A percentile compares a stretch with the other conserved stretches of the same genome.
phyloP scores from a whole-genome alignment of 2,888 invertebrate species.

The Cybosia mesomella region DNA sequence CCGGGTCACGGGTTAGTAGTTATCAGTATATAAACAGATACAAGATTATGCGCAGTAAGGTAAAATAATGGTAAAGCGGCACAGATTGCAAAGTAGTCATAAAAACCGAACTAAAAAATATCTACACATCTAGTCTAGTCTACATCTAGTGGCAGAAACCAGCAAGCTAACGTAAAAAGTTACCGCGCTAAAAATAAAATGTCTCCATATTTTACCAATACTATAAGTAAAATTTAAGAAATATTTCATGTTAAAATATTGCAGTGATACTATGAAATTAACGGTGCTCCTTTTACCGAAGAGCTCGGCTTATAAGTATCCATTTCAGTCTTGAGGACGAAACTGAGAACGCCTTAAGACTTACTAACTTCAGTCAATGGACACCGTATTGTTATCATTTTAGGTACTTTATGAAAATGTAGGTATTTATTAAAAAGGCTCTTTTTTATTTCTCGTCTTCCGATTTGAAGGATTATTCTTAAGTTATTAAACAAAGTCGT shows the following conservation, averaged over 20 bases:
- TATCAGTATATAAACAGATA: no score
- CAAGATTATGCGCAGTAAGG: no score
- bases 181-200: background rate
- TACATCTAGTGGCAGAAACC: no score
- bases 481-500: background rate
- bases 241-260: slow-evolving; percentile 27
- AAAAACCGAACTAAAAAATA: no score
- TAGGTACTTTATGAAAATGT: background rate
- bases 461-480: background rate
- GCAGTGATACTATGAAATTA: slow-evolving; percentile 28
- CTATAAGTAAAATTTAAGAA: background rate
- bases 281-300: slow-evolving; percentile 32
- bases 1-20: no score
- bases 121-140: no score
- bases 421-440: background rate
- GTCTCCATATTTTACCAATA: background rate
- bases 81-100: no score
- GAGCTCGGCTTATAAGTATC: slow-evolving; percentile 38
- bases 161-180: background rate
- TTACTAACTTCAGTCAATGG: slow-evolving; percentile 2
- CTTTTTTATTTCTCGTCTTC: background rate
- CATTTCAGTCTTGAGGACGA: slow-evolving; percentile 25
- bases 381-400: background rate
- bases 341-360: slow-evolving; percentile 24
- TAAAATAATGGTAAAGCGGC: no score